phyloP scores from a whole-genome alignment of 2,888 invertebrate species.

The Parnassius orleans region DNA sequence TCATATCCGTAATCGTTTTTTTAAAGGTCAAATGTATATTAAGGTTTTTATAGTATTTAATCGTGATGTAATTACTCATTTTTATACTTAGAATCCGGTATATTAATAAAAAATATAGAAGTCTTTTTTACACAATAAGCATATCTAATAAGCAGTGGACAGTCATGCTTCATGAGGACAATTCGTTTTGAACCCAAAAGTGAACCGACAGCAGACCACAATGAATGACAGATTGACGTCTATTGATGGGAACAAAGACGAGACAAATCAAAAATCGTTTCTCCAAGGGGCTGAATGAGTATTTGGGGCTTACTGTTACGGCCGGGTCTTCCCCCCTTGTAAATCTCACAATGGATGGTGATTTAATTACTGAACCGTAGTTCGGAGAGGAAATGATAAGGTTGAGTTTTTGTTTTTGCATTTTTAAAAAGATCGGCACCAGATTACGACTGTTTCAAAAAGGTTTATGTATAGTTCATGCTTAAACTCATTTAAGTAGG shows the following conservation, averaged over 20 bases:
- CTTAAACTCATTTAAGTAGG: no score
- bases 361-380: constrained; percentile 31
- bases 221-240: constrained; percentile 53
- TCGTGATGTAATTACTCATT: no score
- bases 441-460: no score
- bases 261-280: constrained; percentile 54
- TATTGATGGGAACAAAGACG: constrained; percentile 50
- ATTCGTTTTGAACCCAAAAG: constrained; percentile 41
- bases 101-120: not conserved
- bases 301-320: constrained; percentile 22
- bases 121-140: not conserved
- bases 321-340: constrained; percentile 31
- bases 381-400: constrained; percentile 13
- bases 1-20: no score
- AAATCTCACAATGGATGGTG: constrained; percentile 29
- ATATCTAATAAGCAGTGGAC: constrained; percentile 8
- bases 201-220: constrained; percentile 39
- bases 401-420: constrained; percentile 20
- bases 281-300: constrained; percentile 33
- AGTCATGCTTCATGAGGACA: constrained; percentile 30
- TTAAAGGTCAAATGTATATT: no score
- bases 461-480: no score
- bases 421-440: constrained; percentile 2
- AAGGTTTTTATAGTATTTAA: no score
- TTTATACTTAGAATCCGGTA: no score